phyloP scores from a whole-genome alignment of 1,140 invertebrate genomes.

The Chlorops oryzae region DNA sequence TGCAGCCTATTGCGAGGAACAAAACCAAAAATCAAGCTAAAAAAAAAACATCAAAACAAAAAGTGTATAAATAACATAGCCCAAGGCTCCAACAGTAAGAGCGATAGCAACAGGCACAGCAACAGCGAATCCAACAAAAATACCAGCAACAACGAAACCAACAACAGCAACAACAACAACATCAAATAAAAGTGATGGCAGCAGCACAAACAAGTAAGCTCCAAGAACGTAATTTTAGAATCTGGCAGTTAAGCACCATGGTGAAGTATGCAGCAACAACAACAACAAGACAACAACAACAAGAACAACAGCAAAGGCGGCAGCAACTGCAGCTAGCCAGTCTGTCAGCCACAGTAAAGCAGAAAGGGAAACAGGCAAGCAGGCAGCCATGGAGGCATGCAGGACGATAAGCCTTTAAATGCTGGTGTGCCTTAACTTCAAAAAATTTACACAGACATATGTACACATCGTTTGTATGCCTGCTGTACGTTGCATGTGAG shows the following conservation, averaged over 20 bases:
- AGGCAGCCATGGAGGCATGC: too few species aligned
- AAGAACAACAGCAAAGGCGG: constrained; percentile 8
- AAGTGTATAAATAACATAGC: neutral
- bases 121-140: constrained; percentile 41
- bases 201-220: neutral
- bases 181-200: constrained; percentile 3
- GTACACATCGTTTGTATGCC: too few species aligned
- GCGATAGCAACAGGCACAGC: constrained; percentile 15
- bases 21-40: neutral
- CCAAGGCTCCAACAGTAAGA: neutral
- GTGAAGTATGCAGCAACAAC: constrained; percentile 18
- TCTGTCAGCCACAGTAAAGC: too few species aligned
- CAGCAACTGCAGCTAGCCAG: constrained; percentile 3
- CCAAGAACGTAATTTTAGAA: constrained; percentile 1
- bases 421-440: too few species aligned
- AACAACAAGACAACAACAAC: constrained; percentile 5
- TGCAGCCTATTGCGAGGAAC: neutral
- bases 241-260: constrained; percentile 14
- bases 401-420: too few species aligned
- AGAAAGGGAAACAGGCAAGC: too few species aligned
- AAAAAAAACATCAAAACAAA: constrained; percentile 6
- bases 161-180: constrained; percentile 9
- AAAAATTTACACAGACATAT: too few species aligned
- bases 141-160: constrained; percentile 32
- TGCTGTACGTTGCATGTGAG: neutral